Conservation (phyloP, 2,113 vertebrate genomes). For the Vanacampus margaritifer region DNA sequence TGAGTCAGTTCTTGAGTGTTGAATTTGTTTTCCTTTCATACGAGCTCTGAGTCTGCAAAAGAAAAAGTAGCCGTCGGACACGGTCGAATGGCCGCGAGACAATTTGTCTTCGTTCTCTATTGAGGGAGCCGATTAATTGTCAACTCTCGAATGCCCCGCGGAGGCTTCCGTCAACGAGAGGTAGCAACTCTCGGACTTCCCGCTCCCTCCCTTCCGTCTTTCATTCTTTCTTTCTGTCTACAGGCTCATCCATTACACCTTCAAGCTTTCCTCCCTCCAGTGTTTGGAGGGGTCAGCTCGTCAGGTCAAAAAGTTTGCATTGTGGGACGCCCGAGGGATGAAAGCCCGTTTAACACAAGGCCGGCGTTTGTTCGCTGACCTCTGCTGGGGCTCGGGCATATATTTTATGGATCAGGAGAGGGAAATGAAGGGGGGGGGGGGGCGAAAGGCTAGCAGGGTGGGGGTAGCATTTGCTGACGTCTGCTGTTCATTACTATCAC, state of each 20-base stretch:
- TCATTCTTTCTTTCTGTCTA: constrained; percentile 29
- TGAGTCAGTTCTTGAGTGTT: too few relatives aligned
- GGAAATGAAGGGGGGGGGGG: background rate
- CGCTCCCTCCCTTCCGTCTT: background rate
- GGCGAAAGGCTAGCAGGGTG: background rate
- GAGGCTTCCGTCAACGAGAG: background rate
- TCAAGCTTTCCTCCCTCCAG: constrained; percentile 40
- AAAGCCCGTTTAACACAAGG: constrained; percentile 49
- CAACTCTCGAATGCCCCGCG: background rate
- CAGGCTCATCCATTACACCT: constrained; percentile 45
- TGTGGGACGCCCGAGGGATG: constrained; percentile 58
- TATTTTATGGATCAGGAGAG: constrained; percentile 6
- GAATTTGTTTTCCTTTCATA: too few relatives aligned
- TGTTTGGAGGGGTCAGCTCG: constrained; percentile 41
- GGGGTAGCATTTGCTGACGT: background rate
- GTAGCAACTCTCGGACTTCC: background rate
- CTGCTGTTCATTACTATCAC: constrained; percentile 20
- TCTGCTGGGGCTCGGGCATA: constrained; percentile 19
- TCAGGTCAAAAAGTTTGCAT: constrained; percentile 62
- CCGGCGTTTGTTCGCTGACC: constrained; percentile 69
- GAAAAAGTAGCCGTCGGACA: background rate
- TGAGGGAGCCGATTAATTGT: background rate
- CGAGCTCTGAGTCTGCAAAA: too few relatives aligned
- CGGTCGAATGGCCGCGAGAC: background rate
- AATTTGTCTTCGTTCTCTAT: background rate